Evolutionary conservation across 2,888 invertebrate species (phyloP).

Genomic region (Acronicta alni): DNA sequence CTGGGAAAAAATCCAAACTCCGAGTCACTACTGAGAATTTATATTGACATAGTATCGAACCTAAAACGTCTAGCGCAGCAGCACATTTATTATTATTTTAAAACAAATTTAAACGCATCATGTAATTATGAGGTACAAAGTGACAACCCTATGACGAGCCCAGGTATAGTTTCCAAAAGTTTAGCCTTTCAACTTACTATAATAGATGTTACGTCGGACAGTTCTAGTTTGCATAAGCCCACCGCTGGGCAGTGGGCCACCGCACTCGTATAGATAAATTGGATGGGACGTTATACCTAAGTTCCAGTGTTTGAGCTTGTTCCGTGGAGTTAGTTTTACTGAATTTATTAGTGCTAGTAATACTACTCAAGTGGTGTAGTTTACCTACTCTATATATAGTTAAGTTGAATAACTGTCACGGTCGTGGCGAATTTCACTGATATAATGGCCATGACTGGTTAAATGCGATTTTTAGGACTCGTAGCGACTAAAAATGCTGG

Average conservation of each 20-base stretch:
- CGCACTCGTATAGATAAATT: conserved; percentile 41
- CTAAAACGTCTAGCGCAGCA: no score
- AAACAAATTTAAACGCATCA: no score
- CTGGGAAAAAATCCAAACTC: no score
- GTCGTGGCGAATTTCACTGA: no score
- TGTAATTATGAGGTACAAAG: not conserved
- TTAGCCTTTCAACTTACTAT: conserved; percentile 38
- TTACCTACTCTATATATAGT: no score
- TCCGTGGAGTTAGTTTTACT: conserved; percentile 35
- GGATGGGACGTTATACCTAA: conserved; percentile 29
- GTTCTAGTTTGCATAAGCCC: conserved; percentile 29
- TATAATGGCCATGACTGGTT: no score
- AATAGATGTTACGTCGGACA: conserved; percentile 22
- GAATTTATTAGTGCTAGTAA: conserved; percentile 29
- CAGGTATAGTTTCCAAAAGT: conserved; percentile 38
- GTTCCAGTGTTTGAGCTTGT: conserved; percentile 39
- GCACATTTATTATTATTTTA: no score
- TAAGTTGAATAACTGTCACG: no score
- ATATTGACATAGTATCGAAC: no score
- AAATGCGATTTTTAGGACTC: no score
- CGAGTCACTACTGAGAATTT: no score
- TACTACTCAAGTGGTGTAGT: conserved; percentile 11
- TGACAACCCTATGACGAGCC: conserved; percentile 17
- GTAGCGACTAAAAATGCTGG: no score
- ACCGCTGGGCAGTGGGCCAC: conserved; percentile 43